A percentile compares a stretch with the other conserved stretches of the same genome.
Conservation (phyloP, 2,888 invertebrate genomes). For the Tolmerus cingulatus region DNA sequence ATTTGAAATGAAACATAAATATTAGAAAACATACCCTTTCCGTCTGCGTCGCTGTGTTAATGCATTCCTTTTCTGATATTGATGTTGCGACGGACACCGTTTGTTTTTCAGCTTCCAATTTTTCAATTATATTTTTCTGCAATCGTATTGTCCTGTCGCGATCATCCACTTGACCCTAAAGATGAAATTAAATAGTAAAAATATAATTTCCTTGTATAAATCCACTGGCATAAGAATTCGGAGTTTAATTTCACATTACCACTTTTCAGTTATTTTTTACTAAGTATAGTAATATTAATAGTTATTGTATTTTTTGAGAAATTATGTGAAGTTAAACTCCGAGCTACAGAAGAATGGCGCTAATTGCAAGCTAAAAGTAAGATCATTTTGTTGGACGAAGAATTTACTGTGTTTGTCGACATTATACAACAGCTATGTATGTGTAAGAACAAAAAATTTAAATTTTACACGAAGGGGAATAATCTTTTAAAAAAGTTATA, state of each 20-base stretch:
- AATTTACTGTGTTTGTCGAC: background rate
- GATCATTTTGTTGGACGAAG: background rate
- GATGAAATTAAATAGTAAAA: conserved; percentile 45
- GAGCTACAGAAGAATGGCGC: background rate
- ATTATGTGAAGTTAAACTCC: background rate
- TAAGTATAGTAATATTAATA: too few species aligned
- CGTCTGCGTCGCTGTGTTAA: conserved; percentile 86
- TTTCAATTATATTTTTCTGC: conserved; percentile 79
- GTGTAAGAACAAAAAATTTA: background rate
- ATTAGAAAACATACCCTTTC: conserved; percentile 73
- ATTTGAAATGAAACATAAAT: background rate
- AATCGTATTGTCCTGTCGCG: conserved; percentile 82
- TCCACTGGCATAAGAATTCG: background rate
- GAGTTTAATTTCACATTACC: background rate
- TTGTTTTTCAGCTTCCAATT: conserved; percentile 63
- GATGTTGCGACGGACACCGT: conserved; percentile 63
- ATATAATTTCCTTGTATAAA: background rate
- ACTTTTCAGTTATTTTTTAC: background rate
- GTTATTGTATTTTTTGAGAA: background rate
- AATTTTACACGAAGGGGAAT: background rate
- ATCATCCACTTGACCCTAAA: conserved; percentile 83
- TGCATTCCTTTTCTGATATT: conserved; percentile 66
- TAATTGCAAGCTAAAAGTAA: background rate
- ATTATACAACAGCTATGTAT: background rate
- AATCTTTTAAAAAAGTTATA: background rate